phyloP scores from a whole-genome alignment of 2,113 vertebrate genomes.

The Mastomys natalensis region DNA sequence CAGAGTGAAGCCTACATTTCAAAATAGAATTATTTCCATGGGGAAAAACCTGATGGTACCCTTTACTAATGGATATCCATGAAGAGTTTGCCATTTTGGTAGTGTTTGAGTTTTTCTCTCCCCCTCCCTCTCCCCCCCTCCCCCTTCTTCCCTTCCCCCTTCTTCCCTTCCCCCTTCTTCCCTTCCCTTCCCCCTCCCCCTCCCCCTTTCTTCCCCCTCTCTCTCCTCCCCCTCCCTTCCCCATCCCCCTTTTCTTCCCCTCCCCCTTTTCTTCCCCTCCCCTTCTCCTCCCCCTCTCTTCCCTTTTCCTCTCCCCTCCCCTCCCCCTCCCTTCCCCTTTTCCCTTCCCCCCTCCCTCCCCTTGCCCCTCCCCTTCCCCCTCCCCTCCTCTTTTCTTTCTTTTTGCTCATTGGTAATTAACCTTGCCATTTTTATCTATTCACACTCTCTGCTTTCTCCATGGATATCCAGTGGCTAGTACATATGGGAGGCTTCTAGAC shows the following conservation, averaged over 20 bases:
- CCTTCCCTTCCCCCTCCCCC: fast-evolving
- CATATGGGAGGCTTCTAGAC: background rate
- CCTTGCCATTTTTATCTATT: background rate
- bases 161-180: too few species aligned
- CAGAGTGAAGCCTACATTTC: slow-evolving; percentile 19
- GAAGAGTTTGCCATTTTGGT: background rate
- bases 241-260: fast-evolving
- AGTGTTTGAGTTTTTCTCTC: background rate
- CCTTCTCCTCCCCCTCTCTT: too few species aligned
- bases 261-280: too few species aligned
- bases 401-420: background rate
- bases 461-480: background rate
- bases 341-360: fast-evolving
- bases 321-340: too few species aligned
- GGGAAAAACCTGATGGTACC: background rate
- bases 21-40: background rate
- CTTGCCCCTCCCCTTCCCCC: too few species aligned
- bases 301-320: too few species aligned
- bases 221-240: too few species aligned
- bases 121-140: too few species aligned
- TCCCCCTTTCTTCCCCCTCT: fast-evolving
- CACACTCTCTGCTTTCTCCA: background rate
- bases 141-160: too few species aligned
- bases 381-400: too few species aligned
- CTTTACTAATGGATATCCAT: background rate